Conservation (phyloP, 2,113 vertebrate species). For the Pterocles orientalis region DNA sequence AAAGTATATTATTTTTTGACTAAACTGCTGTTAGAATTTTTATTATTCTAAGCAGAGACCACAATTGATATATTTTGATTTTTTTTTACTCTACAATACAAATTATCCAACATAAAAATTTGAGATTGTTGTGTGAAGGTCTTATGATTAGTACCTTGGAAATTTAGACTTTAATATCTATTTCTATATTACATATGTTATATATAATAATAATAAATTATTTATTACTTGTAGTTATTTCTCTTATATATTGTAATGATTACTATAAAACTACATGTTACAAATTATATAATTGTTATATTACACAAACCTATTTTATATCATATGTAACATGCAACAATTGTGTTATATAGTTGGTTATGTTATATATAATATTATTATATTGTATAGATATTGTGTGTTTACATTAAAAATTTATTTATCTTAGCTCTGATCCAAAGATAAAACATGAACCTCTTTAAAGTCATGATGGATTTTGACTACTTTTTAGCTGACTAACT, state of each 20-base stretch:
- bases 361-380: neutral
- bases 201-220: too few species aligned
- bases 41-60: neutral
- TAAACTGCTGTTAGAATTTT: neutral
- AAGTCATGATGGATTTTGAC: neutral
- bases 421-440: neutral
- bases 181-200: neutral
- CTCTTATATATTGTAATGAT: too few species aligned
- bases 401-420: neutral
- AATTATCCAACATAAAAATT: neutral
- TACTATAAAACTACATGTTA: too few species aligned
- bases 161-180: neutral
- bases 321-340: neutral
- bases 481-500: neutral
- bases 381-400: too few species aligned
- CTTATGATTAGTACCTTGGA: neutral
- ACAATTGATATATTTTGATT: neutral
- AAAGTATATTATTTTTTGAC: neutral
- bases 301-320: too few species aligned
- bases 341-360: too few species aligned
- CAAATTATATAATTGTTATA: too few species aligned
- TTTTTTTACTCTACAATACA: neutral
- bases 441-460: neutral
- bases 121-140: neutral
- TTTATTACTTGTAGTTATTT: neutral